Conservation (phyloP, 2,797 vertebrate genomes). For the Pelodytes ibericus region DNA sequence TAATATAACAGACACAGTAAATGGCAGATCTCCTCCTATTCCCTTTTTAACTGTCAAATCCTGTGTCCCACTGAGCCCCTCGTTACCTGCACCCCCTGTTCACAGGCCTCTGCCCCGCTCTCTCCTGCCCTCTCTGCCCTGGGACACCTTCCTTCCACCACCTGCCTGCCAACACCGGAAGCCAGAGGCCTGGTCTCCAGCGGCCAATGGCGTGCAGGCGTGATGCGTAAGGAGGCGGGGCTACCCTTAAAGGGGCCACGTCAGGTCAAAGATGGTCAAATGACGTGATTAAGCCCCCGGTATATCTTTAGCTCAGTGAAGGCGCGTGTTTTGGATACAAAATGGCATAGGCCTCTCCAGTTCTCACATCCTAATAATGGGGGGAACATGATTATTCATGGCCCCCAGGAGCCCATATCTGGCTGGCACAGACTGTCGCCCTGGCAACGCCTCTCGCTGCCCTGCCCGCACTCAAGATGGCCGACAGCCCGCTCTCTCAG, state of each 20-base stretch:
- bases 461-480: neutral
- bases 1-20: too few relatives aligned
- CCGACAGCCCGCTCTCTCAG: accelerated
- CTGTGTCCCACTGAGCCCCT: neutral
- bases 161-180: conserved; percentile 22
- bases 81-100: neutral
- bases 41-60: neutral
- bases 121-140: neutral
- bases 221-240: neutral
- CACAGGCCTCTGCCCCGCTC: neutral
- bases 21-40: neutral
- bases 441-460: neutral
- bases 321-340: neutral
- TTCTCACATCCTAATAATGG: neutral
- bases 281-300: neutral
- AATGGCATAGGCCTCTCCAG: too few relatives aligned
- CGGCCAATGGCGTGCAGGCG: conserved; percentile 7
- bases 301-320: neutral
- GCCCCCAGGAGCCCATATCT: neutral
- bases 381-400: neutral
- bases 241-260: neutral
- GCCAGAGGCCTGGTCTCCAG: neutral
- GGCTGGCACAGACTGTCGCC: conserved; percentile 31
- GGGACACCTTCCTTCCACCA: conserved; percentile 29
- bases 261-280: neutral